Evolutionary conservation across 2,888 invertebrate genomes (phyloP).

Genomic region (Syrista parreyssii): DNA sequence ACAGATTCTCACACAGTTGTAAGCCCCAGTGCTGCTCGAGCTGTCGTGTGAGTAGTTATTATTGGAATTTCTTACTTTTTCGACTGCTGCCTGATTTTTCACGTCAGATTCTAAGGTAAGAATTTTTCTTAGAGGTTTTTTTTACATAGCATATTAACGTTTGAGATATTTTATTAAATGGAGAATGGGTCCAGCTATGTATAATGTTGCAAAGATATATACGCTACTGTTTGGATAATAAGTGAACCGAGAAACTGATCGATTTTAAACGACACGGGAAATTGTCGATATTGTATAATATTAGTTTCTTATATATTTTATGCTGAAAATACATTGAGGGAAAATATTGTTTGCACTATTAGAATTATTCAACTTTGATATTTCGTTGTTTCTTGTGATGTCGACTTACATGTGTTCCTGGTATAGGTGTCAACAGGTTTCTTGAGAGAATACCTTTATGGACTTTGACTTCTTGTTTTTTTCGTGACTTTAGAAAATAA

Average conservation of each 20-base stretch:
- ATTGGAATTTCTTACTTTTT: not conserved
- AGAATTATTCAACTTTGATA: not conserved
- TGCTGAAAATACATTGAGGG: not conserved
- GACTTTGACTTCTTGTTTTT: not conserved
- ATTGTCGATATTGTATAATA: not conserved
- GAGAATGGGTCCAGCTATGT: not conserved
- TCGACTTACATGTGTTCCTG: not conserved
- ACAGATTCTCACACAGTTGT: not conserved
- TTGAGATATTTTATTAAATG: not conserved
- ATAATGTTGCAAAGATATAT: not conserved
- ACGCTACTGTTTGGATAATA: not conserved
- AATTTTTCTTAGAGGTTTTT: not conserved
- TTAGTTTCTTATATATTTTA: not conserved
- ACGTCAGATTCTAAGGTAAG: not conserved
- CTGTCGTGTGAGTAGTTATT: not conserved
- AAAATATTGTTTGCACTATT: not conserved
- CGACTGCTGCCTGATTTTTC: not conserved
- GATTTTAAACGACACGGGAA: not conserved
- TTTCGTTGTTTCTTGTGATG: not conserved
- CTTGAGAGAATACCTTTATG: not conserved
- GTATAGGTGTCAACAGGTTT: not conserved
- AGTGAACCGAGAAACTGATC: not conserved
- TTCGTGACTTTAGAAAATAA: not conserved
- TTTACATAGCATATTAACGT: not conserved
- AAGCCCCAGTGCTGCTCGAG: not conserved